Evolutionary conservation across 2,797 vertebrate genomes (phyloP).

Genomic region (Garrulus glandarius): DNA sequence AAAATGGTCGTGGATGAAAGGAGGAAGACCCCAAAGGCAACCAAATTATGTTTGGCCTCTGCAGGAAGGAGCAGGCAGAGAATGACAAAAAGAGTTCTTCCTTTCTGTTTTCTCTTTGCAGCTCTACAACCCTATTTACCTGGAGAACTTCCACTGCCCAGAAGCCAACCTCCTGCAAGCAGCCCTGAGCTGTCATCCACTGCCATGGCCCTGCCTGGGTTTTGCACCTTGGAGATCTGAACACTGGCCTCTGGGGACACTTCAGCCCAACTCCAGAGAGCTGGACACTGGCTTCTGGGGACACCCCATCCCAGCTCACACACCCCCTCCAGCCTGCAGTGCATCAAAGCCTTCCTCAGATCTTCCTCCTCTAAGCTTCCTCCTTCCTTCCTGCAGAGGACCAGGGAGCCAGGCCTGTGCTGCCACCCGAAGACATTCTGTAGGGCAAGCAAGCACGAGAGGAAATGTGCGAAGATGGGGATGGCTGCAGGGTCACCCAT

Average conservation of each 20-base stretch:
- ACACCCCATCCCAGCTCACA: not conserved
- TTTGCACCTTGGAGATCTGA: not conserved
- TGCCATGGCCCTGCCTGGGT: not conserved
- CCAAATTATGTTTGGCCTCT: not conserved
- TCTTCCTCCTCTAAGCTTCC: not conserved
- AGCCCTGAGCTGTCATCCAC: not conserved
- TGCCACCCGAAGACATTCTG: not conserved
- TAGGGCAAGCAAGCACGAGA: not conserved
- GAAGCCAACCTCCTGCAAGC: not conserved
- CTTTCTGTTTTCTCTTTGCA: not conserved
- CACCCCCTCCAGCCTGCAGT: not conserved
- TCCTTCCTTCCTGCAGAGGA: not conserved
- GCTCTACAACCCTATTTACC: not conserved
- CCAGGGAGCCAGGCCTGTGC: not conserved
- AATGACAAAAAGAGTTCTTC: not conserved
- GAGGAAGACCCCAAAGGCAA: not conserved
- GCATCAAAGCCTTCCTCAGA: not conserved
- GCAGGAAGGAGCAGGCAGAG: not conserved
- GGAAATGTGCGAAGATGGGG: not conserved
- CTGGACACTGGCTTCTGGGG: not conserved
- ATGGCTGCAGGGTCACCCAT: not conserved
- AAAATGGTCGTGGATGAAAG: not conserved
- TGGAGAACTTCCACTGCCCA: not conserved
- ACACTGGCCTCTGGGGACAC: not conserved
- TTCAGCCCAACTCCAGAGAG: not conserved